Base-by-base conservation (phyloP, 2,113 vertebrate genomes). In the Chloebia gouldiae region DNA sequence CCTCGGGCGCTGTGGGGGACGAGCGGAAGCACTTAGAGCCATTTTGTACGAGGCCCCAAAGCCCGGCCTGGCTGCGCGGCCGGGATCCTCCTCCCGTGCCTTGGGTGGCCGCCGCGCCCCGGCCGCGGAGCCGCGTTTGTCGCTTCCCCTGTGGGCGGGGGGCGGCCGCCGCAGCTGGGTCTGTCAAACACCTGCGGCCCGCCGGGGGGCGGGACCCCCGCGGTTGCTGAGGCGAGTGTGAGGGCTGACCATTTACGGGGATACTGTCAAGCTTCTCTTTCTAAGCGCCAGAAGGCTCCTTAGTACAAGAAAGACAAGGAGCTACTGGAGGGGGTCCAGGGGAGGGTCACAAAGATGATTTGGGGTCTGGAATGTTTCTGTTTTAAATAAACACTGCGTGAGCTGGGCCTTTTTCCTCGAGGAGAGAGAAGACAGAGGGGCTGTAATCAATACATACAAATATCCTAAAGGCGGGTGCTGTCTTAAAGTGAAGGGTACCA, bases 1-100 rank as follows among this genome's bases (percentile, higher is more conserved):
- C 23, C 11, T 15, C 11, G 10, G 42, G 21, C 5, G 11, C 31
- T 59, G 63, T 11, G 53, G 77, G 72, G 91, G 40, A 54, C 69
- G 91, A 81, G 89, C 89, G 79, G 93, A 90, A 90, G 75, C 93
- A 24, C 75, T 87, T 92, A 90, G 79, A 88, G 92, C 95, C 95
- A 95, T 96, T 92, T 96, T 96, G 93, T 93, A 63, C 3, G 65
- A 81, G 95, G 89, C 31, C 54, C 16, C 9, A 22, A 17, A 54
- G 50, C 39, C 30, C 6, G 81, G 68, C 68, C 59, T 45, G 82
- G 49, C 54, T 19, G 35, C 60, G 69, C 39, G 28, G 49, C 63
- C 6, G 49, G 33, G 78, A 83, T 50, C 63, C 37, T 81, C 50
- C 65, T 37, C 16, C 15, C 4, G 5, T 22, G 57, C 49, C 33